Evolutionary conservation across 1,140 invertebrate species (phyloP), one percentile per base, ranked within the genome.

Genomic region (Dysdera silvatica): DNA sequence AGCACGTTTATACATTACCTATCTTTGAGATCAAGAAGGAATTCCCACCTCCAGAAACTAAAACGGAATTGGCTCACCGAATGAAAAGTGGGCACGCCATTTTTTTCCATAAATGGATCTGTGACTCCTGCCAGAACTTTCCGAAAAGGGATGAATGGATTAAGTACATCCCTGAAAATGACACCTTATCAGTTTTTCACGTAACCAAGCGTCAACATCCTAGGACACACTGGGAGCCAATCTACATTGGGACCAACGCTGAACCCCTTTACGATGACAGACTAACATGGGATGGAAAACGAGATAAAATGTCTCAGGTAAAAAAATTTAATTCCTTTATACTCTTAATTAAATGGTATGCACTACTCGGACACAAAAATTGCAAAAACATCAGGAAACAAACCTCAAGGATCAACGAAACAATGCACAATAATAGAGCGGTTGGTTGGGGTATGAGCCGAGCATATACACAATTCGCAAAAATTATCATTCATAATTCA

Each of bases 261-360:
- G 87, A 89, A 70, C 88, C 88, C 0, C 80, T 87, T 67, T 91
- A 90, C 74, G 86, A 85, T 65, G 88, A 90, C 72, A 75, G 81
- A 40, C 80, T 91, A 58, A 84, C 84, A 3, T 90, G 88, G 87
- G 88, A 91, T 74, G 88, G 87, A 16, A 80, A 82, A 45, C 85
- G 87, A 67, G 88, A 91, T 71, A 91, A 90, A 80, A 90, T 90
- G 88, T 83, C 89, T 35, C 91, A 94, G 82, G 88, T 88, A 74
- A 74, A 56, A 10, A n/a, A n/a, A n/a, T n/a, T n/a, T n/a, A n/a
- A n/a, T n/a, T n/a, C n/a, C n/a, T n/a, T n/a, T n/a, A n/a, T n/a
- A n/a, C n/a, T n/a, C n/a, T n/a, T n/a, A n/a, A n/a, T n/a, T n/a
- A n/a, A n/a, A n/a, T n/a, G n/a, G n/a, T n/a, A n/a, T n/a, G n/a